Percentiles rank a stretch among this genome's conserved stretches.
Conservation (phyloP, 2,888 invertebrate species). For the Reticulitermes lucifugus region DNA sequence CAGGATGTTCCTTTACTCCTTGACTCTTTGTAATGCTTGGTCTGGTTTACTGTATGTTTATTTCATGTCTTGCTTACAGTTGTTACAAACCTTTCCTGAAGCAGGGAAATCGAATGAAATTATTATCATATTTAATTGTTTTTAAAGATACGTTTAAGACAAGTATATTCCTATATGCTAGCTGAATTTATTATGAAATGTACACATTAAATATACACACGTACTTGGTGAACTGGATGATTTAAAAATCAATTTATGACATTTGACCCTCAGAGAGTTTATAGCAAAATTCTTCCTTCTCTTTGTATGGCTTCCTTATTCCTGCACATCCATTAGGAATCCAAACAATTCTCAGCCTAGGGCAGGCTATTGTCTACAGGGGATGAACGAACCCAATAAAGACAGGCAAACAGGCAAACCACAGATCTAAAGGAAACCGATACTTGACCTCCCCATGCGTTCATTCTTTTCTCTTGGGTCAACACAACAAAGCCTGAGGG, state of each 20-base stretch:
- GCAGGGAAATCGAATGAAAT: no score
- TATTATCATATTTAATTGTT: no score
- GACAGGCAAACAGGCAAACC: constrained; percentile 20
- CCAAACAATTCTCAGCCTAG: constrained; percentile 13
- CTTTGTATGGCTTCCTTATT: neutral
- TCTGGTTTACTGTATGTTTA: no score
- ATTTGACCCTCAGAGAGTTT: constrained; percentile 1
- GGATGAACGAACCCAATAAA: constrained; percentile 32
- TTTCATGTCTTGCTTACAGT: no score
- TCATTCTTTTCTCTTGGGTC: constrained; percentile 18
- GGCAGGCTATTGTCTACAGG: constrained; percentile 31
- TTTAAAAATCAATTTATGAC: neutral
- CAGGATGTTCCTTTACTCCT: no score
- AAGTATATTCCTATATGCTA: no score
- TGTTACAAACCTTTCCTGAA: no score
- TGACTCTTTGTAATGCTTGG: no score
- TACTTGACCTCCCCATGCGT: constrained; percentile 16
- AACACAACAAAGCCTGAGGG: neutral
- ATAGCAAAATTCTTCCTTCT: neutral
- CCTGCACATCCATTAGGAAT: constrained; percentile 33
- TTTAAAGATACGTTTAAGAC: no score
- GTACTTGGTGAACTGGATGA: neutral
- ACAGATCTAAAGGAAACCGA: constrained; percentile 35
- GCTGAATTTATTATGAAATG: no score
- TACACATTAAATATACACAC: no score